Percentiles rank a stretch among this genome's conserved stretches.
These are phyloP conservation scores for Oegoconia quadripuncta DNA, from an alignment of 2,888 invertebrate species.

Conservation along the genomic window DNA sequence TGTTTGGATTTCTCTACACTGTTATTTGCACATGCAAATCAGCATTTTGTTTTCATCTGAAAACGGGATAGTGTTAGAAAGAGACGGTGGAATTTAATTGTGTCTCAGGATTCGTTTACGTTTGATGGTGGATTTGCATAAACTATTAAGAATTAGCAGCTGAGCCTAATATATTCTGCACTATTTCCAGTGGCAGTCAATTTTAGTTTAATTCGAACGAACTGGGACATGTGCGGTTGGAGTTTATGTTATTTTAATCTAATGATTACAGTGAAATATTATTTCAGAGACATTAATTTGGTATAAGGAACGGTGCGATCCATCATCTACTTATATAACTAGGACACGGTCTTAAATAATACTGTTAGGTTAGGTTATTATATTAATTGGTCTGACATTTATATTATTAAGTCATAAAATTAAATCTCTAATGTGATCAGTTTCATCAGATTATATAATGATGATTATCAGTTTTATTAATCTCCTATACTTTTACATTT, in stretches of 20 bases:
- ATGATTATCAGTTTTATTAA: no score
- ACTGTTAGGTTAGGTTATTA: neutral
- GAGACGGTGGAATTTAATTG: constrained; percentile 11
- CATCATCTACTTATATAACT: neutral
- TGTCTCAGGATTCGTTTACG: constrained; percentile 34
- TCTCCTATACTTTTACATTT: no score
- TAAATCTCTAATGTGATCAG: no score
- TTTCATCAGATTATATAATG: no score
- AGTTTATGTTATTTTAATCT: constrained; percentile 13
- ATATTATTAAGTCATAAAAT: no score
- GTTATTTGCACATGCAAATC: constrained; percentile 78
- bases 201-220: constrained; percentile 28
- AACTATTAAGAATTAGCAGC: constrained; percentile 71
- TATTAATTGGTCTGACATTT: neutral
- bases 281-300: constrained; percentile 14
- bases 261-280: constrained; percentile 6
- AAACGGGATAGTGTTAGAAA: constrained; percentile 34
- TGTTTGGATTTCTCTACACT: constrained; percentile 72
- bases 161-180: constrained; percentile 25
- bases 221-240: constrained; percentile 30
- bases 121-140: constrained; percentile 65
- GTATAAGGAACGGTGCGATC: constrained; percentile 8
- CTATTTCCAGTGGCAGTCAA: constrained; percentile 21
- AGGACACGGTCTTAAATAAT: neutral
- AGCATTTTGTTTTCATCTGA: constrained; percentile 69